Conservation (phyloP, 1,140 invertebrate species). For the Drosophila virilis region DNA sequence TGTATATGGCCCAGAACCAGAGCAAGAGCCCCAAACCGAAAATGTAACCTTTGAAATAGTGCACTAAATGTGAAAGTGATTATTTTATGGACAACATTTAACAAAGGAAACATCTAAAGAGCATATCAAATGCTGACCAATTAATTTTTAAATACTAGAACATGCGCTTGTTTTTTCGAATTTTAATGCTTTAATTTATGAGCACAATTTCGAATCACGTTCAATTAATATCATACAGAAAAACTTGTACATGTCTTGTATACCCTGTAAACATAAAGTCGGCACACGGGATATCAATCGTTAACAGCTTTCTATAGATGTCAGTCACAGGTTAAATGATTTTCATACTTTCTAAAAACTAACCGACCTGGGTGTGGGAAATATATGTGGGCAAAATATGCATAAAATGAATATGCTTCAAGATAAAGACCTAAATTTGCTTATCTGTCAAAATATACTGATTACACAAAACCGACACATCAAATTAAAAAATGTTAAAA, state of each 20-base stretch:
- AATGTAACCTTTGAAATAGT: constrained; percentile 8
- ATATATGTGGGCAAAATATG: no score
- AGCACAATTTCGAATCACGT: constrained; percentile 23
- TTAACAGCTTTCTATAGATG: no score
- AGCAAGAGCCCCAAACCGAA: constrained; percentile 10
- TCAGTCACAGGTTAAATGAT: no score
- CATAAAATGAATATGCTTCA: no score
- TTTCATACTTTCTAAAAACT: no score
- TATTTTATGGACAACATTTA: constrained; percentile 26
- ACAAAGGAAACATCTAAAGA: constrained; percentile 40
- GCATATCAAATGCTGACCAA: constrained; percentile 32
- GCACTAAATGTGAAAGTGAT: constrained; percentile 20
- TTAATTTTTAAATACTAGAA: constrained; percentile 31
- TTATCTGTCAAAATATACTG: no score
- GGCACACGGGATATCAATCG: not conserved
- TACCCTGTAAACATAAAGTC: constrained; percentile 15
- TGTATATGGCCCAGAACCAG: constrained; percentile 12
- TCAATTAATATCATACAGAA: constrained; percentile 31
- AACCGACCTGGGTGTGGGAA: no score
- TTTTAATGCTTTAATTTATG: constrained; percentile 48
- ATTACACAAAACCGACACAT: no score
- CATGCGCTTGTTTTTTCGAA: constrained; percentile 36
- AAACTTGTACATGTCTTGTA: constrained; percentile 1
- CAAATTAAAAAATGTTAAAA: no score
- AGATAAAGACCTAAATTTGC: no score